Conservation (phyloP, 2,888 invertebrate genomes). For the Phortica okadai region DNA sequence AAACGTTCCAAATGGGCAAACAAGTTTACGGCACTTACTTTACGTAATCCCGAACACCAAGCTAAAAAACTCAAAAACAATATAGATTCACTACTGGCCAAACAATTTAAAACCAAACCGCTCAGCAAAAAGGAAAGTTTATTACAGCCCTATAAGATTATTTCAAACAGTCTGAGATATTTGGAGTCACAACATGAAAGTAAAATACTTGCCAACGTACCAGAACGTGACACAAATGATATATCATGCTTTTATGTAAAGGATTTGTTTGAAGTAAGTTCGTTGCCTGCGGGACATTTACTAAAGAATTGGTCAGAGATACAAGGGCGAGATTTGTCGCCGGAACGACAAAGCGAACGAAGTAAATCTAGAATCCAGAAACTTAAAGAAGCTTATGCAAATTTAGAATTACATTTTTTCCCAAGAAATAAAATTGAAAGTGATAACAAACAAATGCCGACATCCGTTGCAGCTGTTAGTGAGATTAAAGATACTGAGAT, state of each 20-base stretch:
- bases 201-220: conserved; percentile 41
- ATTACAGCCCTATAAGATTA: conserved; percentile 42
- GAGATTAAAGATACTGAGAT: not conserved
- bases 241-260: conserved; percentile 77
- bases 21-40: conserved; percentile 73
- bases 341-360: conserved; percentile 59
- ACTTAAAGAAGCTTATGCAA: conserved; percentile 53
- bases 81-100: conserved; percentile 59
- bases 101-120: conserved; percentile 51
- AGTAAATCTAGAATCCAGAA: conserved; percentile 33
- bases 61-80: conserved; percentile 59
- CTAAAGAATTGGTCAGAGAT: conserved; percentile 81
- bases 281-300: conserved; percentile 76
- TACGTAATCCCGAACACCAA: conserved; percentile 67
- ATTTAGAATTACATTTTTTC: conserved; percentile 51
- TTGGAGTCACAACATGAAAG: conserved; percentile 20
- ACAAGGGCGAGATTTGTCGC: conserved; percentile 81
- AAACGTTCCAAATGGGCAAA: conserved; percentile 72
- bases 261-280: conserved; percentile 77
- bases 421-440: not conserved
- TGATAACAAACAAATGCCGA: not conserved
- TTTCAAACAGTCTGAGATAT: conserved; percentile 51
- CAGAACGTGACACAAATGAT: conserved; percentile 37
- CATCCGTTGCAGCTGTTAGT: not conserved
- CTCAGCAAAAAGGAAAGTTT: conserved; percentile 28